These are phyloP conservation scores for Sogatella furcifera DNA, from an alignment of 1,140 invertebrate genomes.

Conservation along the genomic window DNA sequence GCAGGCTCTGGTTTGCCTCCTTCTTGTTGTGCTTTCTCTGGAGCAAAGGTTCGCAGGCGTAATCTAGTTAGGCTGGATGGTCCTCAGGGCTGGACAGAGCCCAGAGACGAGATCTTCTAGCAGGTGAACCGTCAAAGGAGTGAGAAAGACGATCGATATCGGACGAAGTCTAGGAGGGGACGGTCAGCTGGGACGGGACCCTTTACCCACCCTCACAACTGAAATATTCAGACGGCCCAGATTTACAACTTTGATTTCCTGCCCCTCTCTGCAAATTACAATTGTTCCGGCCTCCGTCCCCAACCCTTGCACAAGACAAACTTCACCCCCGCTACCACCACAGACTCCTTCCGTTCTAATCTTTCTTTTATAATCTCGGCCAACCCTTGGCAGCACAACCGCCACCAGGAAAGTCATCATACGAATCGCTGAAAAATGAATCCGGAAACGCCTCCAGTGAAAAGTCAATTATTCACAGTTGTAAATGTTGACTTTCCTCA, in stretches of 20 bases:
- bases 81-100: not conserved
- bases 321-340: not conserved
- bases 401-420: no score
- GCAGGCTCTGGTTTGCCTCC: not conserved
- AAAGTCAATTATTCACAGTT: no score
- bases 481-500: no score
- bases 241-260: conserved; percentile 4
- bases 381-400: no score
- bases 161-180: not conserved
- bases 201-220: not conserved
- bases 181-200: not conserved
- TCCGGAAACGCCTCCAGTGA: no score
- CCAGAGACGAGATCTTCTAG: not conserved
- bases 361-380: not conserved
- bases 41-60: no score
- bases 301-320: not conserved
- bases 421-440: no score
- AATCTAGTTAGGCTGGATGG: no score
- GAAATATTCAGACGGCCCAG: not conserved
- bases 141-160: not conserved
- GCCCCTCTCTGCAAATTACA: conserved; percentile 1
- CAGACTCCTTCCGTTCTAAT: not conserved
- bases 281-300: not conserved
- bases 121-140: not conserved
- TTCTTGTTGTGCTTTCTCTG: no score